Evolutionary conservation across 2,113 vertebrate species (phyloP).

Genomic region (Semnornis frantzii): DNA sequence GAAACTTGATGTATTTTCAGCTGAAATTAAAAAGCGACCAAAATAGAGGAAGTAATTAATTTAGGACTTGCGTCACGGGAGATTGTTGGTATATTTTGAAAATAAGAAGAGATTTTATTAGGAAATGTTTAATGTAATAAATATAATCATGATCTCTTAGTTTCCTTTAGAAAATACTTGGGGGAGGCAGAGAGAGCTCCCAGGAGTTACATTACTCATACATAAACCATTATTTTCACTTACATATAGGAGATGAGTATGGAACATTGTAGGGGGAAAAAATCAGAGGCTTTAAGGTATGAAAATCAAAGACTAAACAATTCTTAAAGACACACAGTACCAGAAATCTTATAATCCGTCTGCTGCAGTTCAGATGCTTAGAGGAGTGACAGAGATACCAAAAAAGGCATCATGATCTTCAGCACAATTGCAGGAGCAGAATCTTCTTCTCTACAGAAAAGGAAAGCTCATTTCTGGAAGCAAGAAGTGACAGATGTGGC

Average conservation of each 20-base stretch:
- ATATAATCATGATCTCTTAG: background rate
- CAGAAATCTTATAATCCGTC: background rate
- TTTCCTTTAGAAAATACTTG: background rate
- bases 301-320: background rate
- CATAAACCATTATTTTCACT: background rate
- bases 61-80: slow-evolving; percentile 33
- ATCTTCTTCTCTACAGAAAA: slow-evolving; percentile 52
- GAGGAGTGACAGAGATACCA: slow-evolving; percentile 48
- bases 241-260: background rate
- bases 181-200: background rate
- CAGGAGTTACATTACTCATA: background rate
- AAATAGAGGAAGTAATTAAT: slow-evolving; percentile 45
- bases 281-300: background rate
- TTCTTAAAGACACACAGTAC: background rate
- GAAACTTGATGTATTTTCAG: slow-evolving; percentile 38
- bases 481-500: slow-evolving; percentile 57
- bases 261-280: background rate
- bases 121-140: background rate
- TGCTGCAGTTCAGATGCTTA: background rate
- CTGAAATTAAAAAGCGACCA: background rate
- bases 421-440: background rate
- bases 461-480: slow-evolving; percentile 33
- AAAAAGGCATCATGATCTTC: slow-evolving; percentile 50
- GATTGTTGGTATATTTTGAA: background rate
- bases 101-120: background rate